Evolutionary conservation across 2,797 vertebrate species (phyloP).

Genomic region (Hyperoplus lanceolatus): DNA sequence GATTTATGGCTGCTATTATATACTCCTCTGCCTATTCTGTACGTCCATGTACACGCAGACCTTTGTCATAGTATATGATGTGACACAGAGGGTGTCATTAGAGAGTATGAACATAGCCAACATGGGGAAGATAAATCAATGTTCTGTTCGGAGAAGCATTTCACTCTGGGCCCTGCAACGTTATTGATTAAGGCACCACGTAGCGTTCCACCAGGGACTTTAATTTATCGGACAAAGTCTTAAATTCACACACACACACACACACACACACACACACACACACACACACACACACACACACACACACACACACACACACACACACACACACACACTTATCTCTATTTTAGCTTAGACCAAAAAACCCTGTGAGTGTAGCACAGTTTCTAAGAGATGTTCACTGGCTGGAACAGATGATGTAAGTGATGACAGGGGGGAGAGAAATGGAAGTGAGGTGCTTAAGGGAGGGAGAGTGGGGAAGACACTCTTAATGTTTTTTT

Average conservation of each 20-base stretch:
- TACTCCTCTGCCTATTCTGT: slow-evolving; percentile 51
- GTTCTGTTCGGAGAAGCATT: slow-evolving; percentile 55
- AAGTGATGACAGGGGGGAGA: slow-evolving; percentile 59
- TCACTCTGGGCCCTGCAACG: slow-evolving; percentile 50
- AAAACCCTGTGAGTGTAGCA: slow-evolving; percentile 47
- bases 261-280: too few species aligned
- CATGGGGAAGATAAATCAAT: slow-evolving; percentile 68
- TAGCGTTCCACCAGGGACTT: slow-evolving; percentile 41
- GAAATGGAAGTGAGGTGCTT: slow-evolving; percentile 37
- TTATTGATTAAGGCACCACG: slow-evolving; percentile 60
- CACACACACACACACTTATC: background rate
- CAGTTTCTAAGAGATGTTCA: slow-evolving; percentile 70
- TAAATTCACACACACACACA: slow-evolving; percentile 4
- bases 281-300: too few species aligned
- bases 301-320: too few species aligned
- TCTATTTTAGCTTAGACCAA: slow-evolving; percentile 34
- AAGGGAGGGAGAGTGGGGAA: slow-evolving; percentile 56
- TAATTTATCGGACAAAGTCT: slow-evolving; percentile 46
- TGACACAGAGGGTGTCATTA: slow-evolving; percentile 68
- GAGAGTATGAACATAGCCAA: slow-evolving; percentile 64
- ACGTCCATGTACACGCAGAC: slow-evolving; percentile 59
- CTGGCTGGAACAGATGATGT: slow-evolving; percentile 67
- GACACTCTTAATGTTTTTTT: slow-evolving; percentile 76
- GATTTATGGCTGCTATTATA: slow-evolving; percentile 73
- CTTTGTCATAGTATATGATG: slow-evolving; percentile 55